Percentiles rank a stretch among this genome's conserved stretches.
phyloP scores from a whole-genome alignment of 2,888 invertebrate species.

The Drosophila aldrichi region DNA sequence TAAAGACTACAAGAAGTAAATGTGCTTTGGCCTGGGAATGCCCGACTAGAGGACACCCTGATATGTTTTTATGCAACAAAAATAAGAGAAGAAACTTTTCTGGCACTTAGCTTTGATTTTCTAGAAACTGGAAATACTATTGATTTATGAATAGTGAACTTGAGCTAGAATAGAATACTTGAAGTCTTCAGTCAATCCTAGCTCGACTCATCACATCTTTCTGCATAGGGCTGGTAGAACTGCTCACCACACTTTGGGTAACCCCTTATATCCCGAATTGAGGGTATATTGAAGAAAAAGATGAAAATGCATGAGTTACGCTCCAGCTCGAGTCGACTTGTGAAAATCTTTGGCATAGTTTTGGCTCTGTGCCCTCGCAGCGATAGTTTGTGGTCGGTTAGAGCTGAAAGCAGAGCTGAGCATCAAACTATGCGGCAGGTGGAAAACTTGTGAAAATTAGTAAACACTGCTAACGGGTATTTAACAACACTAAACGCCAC shows the following conservation, averaged over 20 bases:
- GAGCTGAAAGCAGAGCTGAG: constrained; percentile 2
- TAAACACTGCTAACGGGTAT: constrained; percentile 56
- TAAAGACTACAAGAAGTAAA: not conserved
- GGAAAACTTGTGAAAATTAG: constrained; percentile 51
- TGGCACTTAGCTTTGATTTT: too few relatives aligned
- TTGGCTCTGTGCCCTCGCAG: constrained; percentile 21
- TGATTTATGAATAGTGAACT: too few relatives aligned
- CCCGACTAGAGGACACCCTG: not conserved
- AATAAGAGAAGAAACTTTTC: too few relatives aligned
- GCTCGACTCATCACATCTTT: not conserved
- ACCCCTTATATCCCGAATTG: not conserved
- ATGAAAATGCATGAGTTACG: not conserved
- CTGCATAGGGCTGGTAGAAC: not conserved
- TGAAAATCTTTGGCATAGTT: constrained; percentile 54
- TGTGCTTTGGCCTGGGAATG: not conserved
- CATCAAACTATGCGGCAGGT: constrained; percentile 34
- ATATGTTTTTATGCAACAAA: too few relatives aligned
- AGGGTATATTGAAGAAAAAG: too few relatives aligned
- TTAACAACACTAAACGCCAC: constrained; percentile 57
- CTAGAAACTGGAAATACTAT: too few relatives aligned
- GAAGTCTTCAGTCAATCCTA: not conserved
- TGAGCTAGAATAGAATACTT: too few relatives aligned
- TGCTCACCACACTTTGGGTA: not conserved
- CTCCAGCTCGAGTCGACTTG: constrained; percentile 13
- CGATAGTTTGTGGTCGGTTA: constrained; percentile 20